Percentiles rank a stretch among this genome's conserved stretches.
Evolutionary conservation across 2,797 vertebrate genomes (phyloP).

Genomic region (Otus scops): DNA sequence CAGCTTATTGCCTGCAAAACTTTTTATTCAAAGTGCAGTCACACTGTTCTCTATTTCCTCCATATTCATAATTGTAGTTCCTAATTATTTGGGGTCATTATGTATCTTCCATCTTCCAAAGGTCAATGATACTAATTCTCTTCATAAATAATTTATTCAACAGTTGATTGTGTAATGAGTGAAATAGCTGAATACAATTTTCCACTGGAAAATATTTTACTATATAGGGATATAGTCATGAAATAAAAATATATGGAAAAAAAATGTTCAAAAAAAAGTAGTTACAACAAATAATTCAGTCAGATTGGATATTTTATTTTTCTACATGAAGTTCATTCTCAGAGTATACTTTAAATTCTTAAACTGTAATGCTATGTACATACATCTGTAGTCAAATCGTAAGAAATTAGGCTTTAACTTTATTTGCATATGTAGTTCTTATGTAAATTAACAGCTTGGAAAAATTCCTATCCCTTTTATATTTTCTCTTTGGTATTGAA

Average conservation of each 20-base stretch:
- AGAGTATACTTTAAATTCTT: background rate
- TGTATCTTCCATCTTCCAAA: slow-evolving; percentile 23
- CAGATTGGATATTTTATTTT: background rate
- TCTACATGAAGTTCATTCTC: background rate
- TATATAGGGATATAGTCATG: background rate
- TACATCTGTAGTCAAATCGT: background rate
- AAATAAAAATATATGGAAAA: background rate
- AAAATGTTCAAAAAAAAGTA: background rate
- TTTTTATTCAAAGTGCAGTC: background rate
- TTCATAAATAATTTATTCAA: slow-evolving; percentile 60
- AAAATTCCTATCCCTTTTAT: background rate
- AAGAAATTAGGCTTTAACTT: background rate
- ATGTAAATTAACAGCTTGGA: background rate
- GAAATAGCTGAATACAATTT: slow-evolving; percentile 28
- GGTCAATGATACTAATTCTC: slow-evolving; percentile 43
- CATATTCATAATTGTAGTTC: background rate
- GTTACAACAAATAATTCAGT: background rate
- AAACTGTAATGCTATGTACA: background rate
- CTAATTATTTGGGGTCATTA: slow-evolving; percentile 46
- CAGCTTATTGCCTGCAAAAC: background rate
- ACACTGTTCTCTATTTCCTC: background rate
- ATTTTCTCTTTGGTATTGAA: background rate
- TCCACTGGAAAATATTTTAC: slow-evolving; percentile 29
- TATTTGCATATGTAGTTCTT: background rate
- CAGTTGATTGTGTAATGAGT: slow-evolving; percentile 31